Conservation (phyloP, 1,140 invertebrate genomes). For the Tenebrio molitor region DNA sequence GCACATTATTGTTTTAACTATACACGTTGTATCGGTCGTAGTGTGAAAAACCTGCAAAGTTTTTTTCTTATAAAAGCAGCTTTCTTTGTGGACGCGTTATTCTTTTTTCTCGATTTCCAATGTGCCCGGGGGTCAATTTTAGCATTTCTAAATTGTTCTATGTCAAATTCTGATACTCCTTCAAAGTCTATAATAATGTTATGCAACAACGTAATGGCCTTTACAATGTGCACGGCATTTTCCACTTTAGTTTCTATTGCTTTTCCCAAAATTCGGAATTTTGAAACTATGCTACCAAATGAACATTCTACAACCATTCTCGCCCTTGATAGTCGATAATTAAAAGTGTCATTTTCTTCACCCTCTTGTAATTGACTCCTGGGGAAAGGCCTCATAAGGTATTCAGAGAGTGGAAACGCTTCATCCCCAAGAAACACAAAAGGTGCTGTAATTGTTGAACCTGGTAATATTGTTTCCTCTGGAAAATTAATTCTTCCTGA, state of each 20-base stretch:
- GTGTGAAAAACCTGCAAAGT: constrained; percentile 1
- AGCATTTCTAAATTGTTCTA: too few relatives aligned
- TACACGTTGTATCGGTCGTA: neutral
- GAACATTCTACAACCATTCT: constrained; percentile 65
- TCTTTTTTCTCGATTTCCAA: neutral
- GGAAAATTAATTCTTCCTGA: constrained; percentile 26
- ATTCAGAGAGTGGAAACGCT: constrained; percentile 65
- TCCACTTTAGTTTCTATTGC: constrained; percentile 50
- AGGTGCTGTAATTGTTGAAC: constrained; percentile 27
- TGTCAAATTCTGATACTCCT: constrained; percentile 17
- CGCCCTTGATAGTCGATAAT: constrained; percentile 64
- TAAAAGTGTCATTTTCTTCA: constrained; percentile 58
- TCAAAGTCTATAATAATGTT: constrained; percentile 49
- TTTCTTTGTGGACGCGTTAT: constrained; percentile 14
- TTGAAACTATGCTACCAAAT: constrained; percentile 66
- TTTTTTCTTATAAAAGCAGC: constrained; percentile 5
- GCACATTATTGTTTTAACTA: constrained; percentile 10
- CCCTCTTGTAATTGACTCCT: constrained; percentile 41
- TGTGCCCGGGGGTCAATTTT: neutral
- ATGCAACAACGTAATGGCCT: constrained; percentile 44
- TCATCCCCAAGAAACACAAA: constrained; percentile 64
- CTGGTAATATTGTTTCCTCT: constrained; percentile 25
- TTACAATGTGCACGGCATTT: constrained; percentile 54
- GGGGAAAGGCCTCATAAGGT: constrained; percentile 66
- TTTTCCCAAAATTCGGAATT: constrained; percentile 51